These are phyloP conservation scores for Platysteira castanea DNA, from an alignment of 2,113 vertebrate species.

Conservation along the genomic window DNA sequence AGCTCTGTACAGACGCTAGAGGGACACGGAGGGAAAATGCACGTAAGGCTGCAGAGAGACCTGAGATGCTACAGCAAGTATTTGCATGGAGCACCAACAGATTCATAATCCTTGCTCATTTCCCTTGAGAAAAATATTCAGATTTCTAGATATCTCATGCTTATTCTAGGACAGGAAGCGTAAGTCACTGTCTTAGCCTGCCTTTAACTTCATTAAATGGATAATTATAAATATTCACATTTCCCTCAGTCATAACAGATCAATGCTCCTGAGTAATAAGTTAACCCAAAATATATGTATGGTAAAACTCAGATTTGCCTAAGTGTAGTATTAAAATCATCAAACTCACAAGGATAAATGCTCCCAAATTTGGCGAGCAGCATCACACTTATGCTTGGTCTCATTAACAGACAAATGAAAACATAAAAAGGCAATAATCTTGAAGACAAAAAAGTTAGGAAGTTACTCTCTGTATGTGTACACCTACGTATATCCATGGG, in stretches of 20 bases:
- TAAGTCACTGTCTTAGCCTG: neutral
- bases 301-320: neutral
- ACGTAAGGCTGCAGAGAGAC: neutral
- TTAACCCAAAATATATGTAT: neutral
- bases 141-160: neutral
- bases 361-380: neutral
- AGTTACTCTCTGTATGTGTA: neutral
- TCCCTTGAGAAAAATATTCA: neutral
- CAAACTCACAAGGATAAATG: neutral
- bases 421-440: neutral
- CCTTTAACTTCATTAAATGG: neutral
- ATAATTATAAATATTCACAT: neutral
- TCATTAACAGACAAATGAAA: neutral
- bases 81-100: neutral
- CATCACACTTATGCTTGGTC: neutral
- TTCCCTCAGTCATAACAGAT: neutral
- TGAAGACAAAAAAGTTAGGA: neutral
- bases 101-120: neutral
- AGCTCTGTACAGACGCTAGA: neutral
- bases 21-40: neutral
- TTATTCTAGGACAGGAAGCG: neutral
- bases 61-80: neutral
- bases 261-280: neutral
- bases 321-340: neutral
- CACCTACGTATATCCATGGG: no score